Percentiles rank a stretch among this genome's conserved stretches.
phyloP scores from a whole-genome alignment of 2,113 vertebrate species.

The Pseudonaja textilis region DNA sequence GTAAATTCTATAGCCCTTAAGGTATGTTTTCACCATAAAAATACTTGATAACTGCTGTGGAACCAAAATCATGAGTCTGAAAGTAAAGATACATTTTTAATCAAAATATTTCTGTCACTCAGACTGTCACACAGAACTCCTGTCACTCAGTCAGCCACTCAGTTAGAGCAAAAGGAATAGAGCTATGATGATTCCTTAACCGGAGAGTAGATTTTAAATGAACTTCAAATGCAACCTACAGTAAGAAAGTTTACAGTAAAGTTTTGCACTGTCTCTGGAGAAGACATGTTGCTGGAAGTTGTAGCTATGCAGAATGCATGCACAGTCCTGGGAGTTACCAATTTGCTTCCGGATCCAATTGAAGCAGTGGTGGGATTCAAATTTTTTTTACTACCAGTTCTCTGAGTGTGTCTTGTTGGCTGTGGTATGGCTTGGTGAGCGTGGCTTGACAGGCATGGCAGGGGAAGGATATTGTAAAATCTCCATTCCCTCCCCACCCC shows the following conservation, averaged over 20 bases:
- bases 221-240: background rate
- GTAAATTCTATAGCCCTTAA: background rate
- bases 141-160: background rate
- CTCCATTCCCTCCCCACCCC: too few species aligned
- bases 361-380: too few species aligned
- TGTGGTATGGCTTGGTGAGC: too few species aligned
- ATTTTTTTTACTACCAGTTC: too few species aligned
- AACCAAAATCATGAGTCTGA: background rate
- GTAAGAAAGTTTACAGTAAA: background rate
- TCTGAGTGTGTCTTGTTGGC: too few species aligned
- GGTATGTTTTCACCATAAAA: background rate
- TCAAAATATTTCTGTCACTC: background rate
- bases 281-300: background rate
- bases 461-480: too few species aligned
- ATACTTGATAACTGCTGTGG: background rate
- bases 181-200: background rate
- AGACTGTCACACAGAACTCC: background rate
- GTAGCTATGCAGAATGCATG: too few species aligned
- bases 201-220: background rate
- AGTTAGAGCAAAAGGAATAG: background rate
- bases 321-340: too few species aligned
- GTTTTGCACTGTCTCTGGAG: background rate
- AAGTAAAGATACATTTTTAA: background rate
- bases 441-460: too few species aligned
- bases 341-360: too few species aligned